phyloP scores from a whole-genome alignment of 2,797 vertebrate genomes.

The Pangasius sanitwongsei region DNA sequence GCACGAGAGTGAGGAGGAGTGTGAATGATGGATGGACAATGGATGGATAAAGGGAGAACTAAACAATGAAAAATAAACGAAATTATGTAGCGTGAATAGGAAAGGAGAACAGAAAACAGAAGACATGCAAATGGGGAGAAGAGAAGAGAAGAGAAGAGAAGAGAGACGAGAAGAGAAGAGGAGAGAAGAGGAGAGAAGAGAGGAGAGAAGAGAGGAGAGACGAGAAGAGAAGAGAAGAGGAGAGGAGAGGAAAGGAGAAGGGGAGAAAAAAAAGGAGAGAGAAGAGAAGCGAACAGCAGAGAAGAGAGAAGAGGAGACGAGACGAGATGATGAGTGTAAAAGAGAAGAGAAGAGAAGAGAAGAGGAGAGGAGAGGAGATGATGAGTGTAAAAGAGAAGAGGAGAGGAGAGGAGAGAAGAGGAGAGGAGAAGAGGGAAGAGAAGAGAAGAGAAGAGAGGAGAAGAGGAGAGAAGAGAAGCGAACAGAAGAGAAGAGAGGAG shows the following conservation, averaged over 20 bases:
- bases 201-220: not conserved
- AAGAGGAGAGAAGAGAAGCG: not conserved
- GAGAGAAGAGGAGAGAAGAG: not conserved
- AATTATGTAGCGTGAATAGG: not conserved
- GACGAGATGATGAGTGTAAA: not conserved
- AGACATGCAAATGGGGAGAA: not conserved
- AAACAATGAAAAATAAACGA: not conserved
- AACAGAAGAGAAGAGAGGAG: not conserved
- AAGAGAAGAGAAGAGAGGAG: not conserved
- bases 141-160: not conserved
- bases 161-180: not conserved
- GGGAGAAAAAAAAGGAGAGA: not conserved
- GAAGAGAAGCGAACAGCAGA: too few relatives aligned
- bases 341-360: slow-evolving; percentile 18
- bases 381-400: not conserved
- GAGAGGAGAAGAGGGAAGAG: slow-evolving; percentile 34
- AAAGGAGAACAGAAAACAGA: not conserved
- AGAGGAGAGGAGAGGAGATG: slow-evolving; percentile 24
- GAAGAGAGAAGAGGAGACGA: not conserved
- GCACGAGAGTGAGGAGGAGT: slow-evolving; percentile 43
- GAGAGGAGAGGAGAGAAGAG: too few relatives aligned
- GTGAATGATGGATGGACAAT: slow-evolving; percentile 31
- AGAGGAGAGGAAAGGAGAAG: not conserved
- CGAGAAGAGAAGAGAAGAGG: not conserved
- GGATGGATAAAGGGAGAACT: not conserved